These are phyloP conservation scores for Prosopocoilus inquinatus DNA, from an alignment of 2,888 invertebrate species.

Conservation along the genomic window DNA sequence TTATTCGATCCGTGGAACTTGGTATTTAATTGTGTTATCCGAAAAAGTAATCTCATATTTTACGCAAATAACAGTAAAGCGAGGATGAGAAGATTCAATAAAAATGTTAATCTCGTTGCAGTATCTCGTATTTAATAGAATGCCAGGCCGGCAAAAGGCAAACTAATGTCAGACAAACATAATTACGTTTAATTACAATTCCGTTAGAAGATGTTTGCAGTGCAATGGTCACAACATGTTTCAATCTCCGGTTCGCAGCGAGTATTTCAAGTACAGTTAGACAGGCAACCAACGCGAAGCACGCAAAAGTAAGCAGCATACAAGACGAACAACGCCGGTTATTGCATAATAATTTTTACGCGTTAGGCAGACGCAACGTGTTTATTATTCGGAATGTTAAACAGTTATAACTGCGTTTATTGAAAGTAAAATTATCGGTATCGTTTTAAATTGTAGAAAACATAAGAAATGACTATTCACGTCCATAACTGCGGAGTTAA, in stretches of 20 bases:
- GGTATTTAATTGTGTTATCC: too few relatives aligned
- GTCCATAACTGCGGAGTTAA: too few relatives aligned
- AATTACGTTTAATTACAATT: conserved; percentile 1
- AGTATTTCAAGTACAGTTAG: background rate
- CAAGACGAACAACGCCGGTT: too few relatives aligned
- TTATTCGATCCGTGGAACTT: too few relatives aligned
- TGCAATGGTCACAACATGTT: background rate
- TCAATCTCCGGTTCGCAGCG: background rate
- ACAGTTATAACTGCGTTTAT: too few relatives aligned
- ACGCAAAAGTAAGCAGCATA: too few relatives aligned
- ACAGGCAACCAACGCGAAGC: background rate
- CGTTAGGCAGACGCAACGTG: too few relatives aligned
- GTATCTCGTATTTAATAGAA: background rate
- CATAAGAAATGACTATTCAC: too few relatives aligned
- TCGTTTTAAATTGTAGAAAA: too few relatives aligned
- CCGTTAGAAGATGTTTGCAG: conserved; percentile 3
- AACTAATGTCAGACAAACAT: background rate
- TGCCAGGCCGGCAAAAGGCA: background rate
- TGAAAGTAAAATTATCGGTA: too few relatives aligned
- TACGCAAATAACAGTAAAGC: background rate
- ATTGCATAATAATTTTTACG: too few relatives aligned
- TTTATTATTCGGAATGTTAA: too few relatives aligned
- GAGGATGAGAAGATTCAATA: background rate
- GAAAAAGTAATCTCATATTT: background rate
- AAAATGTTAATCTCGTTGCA: background rate